Evolutionary conservation across 2,888 invertebrate species (phyloP), one percentile per base, ranked within the genome.

Genomic region (Trichacis sp.): DNA sequence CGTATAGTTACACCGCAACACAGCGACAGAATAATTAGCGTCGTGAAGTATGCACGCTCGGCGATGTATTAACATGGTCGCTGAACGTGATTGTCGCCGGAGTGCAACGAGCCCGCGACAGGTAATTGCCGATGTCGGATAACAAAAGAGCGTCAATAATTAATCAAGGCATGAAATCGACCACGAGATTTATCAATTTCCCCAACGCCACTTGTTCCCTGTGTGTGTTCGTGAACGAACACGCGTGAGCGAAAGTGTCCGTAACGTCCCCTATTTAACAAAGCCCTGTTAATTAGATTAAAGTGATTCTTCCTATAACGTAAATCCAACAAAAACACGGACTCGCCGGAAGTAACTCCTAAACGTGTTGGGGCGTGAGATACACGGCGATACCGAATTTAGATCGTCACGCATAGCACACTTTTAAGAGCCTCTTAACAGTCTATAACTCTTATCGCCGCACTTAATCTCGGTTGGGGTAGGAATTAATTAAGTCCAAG

Each of bases 221-320:
- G 24, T 8, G 24, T 24, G 24, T 24, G 24, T 24, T 24, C 4
- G 40, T 14, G 15, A 2, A 40, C 14, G 15, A 15, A 40, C 69
- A 68, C 73, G 79, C 76, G 77, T 80, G 81, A 82, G 81, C 81
- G 81, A 79, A 79, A n/a, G n/a, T n/a, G n/a, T n/a, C n/a, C n/a
- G n/a, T n/a, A n/a, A n/a, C n/a, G n/a, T n/a, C n/a, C 77, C 78
- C 77, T 70, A 72, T 75, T 74, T n/a, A n/a, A n/a, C n/a, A 74
- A 81, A 80, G 81, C 79, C 72, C 69, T 74, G 69, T 64, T 73
- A 72, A 68, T 77, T 79, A 80, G 80, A 80, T 76, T 78, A 80
- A 64, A 68, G 57, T 52, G 52, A 57, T 40, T 60, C 57, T 56
- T 33, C 58, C 58, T 61, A 64, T 68, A 64, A 58, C 54, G 61